Percentiles rank a stretch among this genome's conserved stretches.
phyloP scores from a whole-genome alignment of 2,797 vertebrate species.

The Sebastes elongatus region DNA sequence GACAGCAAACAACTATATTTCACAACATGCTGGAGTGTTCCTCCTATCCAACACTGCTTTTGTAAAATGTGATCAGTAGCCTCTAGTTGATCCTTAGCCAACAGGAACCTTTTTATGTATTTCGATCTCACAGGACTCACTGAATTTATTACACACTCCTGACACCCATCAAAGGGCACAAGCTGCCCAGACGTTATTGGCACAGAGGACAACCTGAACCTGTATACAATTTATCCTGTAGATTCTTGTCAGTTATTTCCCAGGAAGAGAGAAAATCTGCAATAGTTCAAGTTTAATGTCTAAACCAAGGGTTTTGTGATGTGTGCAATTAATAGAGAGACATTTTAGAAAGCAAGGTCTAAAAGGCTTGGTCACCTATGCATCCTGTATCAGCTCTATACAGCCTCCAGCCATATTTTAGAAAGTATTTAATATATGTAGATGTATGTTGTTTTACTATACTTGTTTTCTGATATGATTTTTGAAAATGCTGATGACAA shows the following conservation, averaged over 20 bases:
- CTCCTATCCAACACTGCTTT: not conserved
- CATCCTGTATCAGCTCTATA: conserved; percentile 37
- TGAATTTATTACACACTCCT: conserved; percentile 11
- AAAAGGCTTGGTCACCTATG: conserved; percentile 24
- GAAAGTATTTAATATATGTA: conserved; percentile 28
- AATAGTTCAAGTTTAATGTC: conserved; percentile 32
- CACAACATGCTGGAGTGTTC: not conserved
- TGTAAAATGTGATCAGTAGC: conserved; percentile 14
- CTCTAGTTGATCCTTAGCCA: conserved; percentile 8
- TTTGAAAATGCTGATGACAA: conserved; percentile 64
- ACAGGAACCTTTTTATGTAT: not conserved
- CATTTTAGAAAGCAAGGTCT: conserved; percentile 37
- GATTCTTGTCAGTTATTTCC: conserved; percentile 13
- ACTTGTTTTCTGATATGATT: conserved; percentile 54
- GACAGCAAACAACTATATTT: not conserved
- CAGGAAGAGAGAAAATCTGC: conserved; percentile 4
- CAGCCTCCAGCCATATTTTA: conserved; percentile 47
- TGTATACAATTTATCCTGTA: conserved; percentile 14
- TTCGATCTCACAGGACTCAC: not conserved
- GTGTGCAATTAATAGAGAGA: conserved; percentile 35
- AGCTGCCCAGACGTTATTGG: conserved; percentile 1
- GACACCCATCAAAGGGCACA: not conserved
- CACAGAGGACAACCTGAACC: conserved; percentile 1
- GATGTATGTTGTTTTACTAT: conserved; percentile 20
- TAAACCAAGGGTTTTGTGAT: conserved; percentile 47